These are phyloP conservation scores for Sus cebifrons DNA, from an alignment of 2,797 vertebrate species.

Conservation along the genomic window DNA sequence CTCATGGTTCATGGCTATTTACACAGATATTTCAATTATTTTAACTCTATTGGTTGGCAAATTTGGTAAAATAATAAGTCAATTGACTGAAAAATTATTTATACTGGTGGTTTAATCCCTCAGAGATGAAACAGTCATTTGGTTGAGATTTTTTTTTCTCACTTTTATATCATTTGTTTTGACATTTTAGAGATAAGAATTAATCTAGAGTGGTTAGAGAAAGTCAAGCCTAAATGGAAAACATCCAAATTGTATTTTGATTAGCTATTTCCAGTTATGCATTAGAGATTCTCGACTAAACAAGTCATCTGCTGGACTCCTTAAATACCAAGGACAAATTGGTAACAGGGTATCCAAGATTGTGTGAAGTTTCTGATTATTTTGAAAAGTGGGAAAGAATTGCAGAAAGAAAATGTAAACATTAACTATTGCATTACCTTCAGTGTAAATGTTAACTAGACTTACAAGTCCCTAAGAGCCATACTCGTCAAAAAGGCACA, in stretches of 20 bases:
- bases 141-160: not conserved
- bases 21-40: slow-evolving; percentile 53
- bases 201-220: not conserved
- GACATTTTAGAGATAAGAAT: not conserved
- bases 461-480: not conserved
- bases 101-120: not conserved
- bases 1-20: slow-evolving; percentile 14
- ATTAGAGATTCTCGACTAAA: not conserved
- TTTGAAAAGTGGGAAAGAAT: slow-evolving; percentile 28
- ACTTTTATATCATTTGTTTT: slow-evolving; percentile 38
- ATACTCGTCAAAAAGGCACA: not conserved
- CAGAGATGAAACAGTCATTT: slow-evolving; percentile 43
- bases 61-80: slow-evolving; percentile 48
- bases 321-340: slow-evolving; percentile 36
- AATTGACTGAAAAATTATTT: slow-evolving; percentile 40
- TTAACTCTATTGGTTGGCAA: not conserved
- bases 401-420: slow-evolving; percentile 15
- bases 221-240: slow-evolving; percentile 21
- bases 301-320: not conserved
- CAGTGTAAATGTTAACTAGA: not conserved
- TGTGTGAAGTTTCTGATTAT: slow-evolving; percentile 2
- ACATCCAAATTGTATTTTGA: not conserved
- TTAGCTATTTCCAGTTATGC: not conserved
- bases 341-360: not conserved
- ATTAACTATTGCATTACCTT: not conserved